Evolutionary conservation across 2,888 invertebrate species (phyloP).

Genomic region (Theretra japonica): DNA sequence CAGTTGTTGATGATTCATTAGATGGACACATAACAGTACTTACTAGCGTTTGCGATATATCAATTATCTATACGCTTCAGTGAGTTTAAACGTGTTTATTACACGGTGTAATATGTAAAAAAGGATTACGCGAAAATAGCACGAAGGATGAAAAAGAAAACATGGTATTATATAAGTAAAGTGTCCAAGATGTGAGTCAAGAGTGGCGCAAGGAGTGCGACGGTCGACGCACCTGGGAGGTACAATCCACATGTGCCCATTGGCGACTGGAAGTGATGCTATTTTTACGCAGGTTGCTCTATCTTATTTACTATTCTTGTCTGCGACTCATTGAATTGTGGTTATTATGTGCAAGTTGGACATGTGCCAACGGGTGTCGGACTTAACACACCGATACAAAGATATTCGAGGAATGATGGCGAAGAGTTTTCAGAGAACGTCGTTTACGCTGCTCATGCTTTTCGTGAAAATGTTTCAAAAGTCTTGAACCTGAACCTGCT

Average conservation of each 20-base stretch:
- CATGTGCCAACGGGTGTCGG: constrained; percentile 75
- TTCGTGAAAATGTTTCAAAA: constrained; percentile 46
- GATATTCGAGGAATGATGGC: constrained; percentile 80
- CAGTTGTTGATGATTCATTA: constrained; percentile 65
- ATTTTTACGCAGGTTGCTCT: constrained; percentile 82
- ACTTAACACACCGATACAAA: constrained; percentile 76
- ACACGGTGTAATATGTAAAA: constrained; percentile 28
- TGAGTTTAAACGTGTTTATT: constrained; percentile 32
- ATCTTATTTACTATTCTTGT: constrained; percentile 85
- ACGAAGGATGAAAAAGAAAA: constrained; percentile 34
- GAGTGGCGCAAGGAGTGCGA: constrained; percentile 63
- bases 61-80: constrained; percentile 40
- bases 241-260: constrained; percentile 73
- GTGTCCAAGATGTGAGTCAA: constrained; percentile 36
- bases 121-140: constrained; percentile 32
- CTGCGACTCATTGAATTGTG: constrained; percentile 85
- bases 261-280: constrained; percentile 79
- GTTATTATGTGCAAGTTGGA: constrained; percentile 85
- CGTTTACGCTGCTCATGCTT: constrained; percentile 52
- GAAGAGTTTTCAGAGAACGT: constrained; percentile 66
- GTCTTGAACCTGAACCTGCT: constrained; percentile 23
- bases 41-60: constrained; percentile 51
- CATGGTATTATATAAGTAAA: constrained; percentile 38
- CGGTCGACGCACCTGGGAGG: constrained; percentile 81
- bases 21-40: constrained; percentile 65